phyloP scores from a whole-genome alignment of 2,113 vertebrate species.

The Argyrosomus japonicus region DNA sequence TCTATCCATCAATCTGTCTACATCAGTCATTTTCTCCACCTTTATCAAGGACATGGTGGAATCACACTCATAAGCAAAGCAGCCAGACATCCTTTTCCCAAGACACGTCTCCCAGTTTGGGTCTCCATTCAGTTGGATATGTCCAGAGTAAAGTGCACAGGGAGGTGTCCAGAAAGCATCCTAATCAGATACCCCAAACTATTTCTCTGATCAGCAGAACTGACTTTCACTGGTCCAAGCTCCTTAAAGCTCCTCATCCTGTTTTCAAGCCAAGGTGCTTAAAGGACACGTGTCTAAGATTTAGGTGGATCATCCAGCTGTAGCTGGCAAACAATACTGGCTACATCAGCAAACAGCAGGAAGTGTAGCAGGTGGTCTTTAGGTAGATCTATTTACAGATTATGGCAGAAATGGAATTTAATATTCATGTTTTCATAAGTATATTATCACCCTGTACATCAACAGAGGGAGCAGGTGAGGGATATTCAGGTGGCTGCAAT shows the following conservation, averaged over 20 bases:
- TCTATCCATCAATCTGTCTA: not conserved
- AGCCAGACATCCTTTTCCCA: not conserved
- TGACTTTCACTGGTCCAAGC: not conserved
- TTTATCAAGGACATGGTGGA: not conserved
- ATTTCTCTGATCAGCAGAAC: not conserved
- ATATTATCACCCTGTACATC: too few species aligned
- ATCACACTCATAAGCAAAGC: not conserved
- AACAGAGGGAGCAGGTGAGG: too few species aligned
- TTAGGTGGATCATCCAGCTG: too few species aligned
- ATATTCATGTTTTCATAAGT: too few species aligned
- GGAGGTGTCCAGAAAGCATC: not conserved
- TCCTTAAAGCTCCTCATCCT: not conserved
- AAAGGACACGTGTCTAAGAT: too few species aligned
- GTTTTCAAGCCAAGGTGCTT: not conserved
- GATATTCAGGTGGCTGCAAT: too few species aligned
- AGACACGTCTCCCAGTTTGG: not conserved
- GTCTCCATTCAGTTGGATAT: not conserved
- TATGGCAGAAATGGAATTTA: too few species aligned
- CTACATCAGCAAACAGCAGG: too few species aligned
- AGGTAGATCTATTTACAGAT: too few species aligned
- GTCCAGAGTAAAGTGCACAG: not conserved
- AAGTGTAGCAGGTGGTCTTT: too few species aligned
- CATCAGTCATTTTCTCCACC: not conserved
- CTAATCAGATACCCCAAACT: not conserved
- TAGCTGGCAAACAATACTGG: too few species aligned